A percentile compares a stretch with the other conserved stretches of the same genome.
phyloP scores from a whole-genome alignment of 2,888 invertebrate genomes.

The Asteroscopus sphinx region DNA sequence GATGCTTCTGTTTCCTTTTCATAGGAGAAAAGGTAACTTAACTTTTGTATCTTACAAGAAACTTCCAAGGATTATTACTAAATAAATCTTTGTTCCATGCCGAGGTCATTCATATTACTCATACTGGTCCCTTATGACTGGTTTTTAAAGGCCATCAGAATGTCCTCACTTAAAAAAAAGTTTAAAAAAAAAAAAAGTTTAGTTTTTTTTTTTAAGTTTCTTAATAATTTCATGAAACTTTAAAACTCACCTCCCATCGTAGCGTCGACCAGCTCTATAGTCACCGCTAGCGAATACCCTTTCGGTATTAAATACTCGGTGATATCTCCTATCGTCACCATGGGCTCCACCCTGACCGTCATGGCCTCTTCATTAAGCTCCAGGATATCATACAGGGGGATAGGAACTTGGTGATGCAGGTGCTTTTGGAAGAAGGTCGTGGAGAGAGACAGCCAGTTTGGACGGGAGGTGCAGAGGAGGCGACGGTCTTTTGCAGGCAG shows the following conservation, averaged over 20 bases:
- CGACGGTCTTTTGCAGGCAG: constrained; percentile 81
- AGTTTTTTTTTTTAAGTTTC: too few species aligned
- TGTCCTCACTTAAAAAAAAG: too few species aligned
- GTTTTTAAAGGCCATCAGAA: too few species aligned
- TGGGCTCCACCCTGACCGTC: constrained; percentile 91
- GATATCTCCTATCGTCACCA: constrained; percentile 92
- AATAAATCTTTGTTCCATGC: too few species aligned
- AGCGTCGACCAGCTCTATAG: constrained; percentile 92
- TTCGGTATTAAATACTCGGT: constrained; percentile 91
- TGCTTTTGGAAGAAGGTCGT: constrained; percentile 92
- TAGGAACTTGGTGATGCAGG: constrained; percentile 90
- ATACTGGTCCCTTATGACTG: too few species aligned
- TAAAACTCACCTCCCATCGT: constrained; percentile 89
- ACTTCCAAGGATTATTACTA: too few species aligned
- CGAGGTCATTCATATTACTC: too few species aligned
- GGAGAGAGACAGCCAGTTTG: constrained; percentile 92
- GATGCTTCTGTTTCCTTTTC: too few species aligned
- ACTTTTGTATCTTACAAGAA: too few species aligned
- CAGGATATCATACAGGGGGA: constrained; percentile 91
- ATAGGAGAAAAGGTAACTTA: too few species aligned
- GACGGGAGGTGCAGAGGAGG: constrained; percentile 91
- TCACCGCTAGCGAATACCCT: constrained; percentile 92
- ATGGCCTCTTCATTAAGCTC: constrained; percentile 88
- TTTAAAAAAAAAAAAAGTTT: too few species aligned
- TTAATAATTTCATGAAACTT: neutral